A percentile compares a stretch with the other conserved stretches of the same genome.
phyloP scores from a whole-genome alignment of 53 echinoderm and acorn worm species.

The Mesocentrotus franciscanus region DNA sequence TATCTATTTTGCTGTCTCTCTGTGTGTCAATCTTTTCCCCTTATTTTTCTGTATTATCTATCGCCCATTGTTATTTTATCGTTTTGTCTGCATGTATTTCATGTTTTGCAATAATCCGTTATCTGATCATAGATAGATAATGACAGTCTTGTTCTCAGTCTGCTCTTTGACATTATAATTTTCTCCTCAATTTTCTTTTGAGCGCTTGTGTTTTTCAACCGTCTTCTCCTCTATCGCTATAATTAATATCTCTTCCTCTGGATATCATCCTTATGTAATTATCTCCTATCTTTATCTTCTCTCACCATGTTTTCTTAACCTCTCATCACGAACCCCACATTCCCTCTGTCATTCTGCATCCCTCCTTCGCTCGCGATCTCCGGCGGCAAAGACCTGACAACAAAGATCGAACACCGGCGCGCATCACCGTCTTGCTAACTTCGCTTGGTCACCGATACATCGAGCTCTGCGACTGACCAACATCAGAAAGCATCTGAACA shows the following conservation, averaged over 20 bases:
- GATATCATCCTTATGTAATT: neutral
- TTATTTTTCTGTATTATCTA: neutral
- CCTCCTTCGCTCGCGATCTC: neutral
- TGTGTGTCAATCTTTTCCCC: neutral
- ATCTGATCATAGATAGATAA: no score
- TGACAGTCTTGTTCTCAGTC: no score
- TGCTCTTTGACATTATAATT: no score
- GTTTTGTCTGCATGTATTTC: no score
- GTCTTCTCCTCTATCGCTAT: neutral
- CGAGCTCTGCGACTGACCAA: conserved; percentile 4
- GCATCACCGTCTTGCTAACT: conserved; percentile 32
- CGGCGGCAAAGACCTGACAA: conserved; percentile 43
- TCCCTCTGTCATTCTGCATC: neutral
- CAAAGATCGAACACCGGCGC: conserved; percentile 5
- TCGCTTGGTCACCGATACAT: conserved; percentile 57
- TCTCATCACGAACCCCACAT: neutral
- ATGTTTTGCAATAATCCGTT: no score
- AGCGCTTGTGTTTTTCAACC: neutral
- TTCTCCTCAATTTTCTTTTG: no score
- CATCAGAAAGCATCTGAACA: conserved; percentile 69
- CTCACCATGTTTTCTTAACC: neutral
- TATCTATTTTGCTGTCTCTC: neutral
- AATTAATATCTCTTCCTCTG: neutral
- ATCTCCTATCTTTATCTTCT: neutral
- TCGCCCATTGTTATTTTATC: no score